Conservation (phyloP, 2,888 invertebrate genomes). For the Diarsia mendica region DNA sequence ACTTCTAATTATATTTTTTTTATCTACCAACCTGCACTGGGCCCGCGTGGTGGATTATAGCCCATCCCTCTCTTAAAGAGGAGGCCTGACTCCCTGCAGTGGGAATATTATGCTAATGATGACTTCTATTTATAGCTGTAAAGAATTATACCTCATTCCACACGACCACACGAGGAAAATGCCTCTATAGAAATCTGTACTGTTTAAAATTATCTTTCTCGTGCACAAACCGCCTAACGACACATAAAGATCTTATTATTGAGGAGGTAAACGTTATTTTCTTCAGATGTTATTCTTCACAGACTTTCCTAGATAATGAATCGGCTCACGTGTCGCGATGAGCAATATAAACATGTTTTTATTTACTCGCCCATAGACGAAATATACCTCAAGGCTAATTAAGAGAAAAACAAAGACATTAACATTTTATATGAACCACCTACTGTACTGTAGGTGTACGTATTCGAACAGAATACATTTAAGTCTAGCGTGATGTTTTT, state of each 20-base stretch:
- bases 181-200: neutral
- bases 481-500: neutral
- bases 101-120: no score
- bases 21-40: no score
- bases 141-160: neutral
- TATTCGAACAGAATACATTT: neutral
- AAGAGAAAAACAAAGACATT: conserved; percentile 12
- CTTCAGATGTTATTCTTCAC: neutral
- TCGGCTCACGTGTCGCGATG: conserved; percentile 11
- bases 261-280: conserved; percentile 21
- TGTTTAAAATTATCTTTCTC: neutral
- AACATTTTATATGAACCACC: neutral
- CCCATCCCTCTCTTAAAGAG: no score
- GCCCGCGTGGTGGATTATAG: no score
- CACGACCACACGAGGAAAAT: neutral
- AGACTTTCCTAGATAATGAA: neutral
- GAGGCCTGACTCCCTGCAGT: no score
- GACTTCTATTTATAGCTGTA: no score
- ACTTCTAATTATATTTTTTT: no score
- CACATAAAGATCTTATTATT: neutral
- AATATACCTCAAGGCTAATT: conserved; percentile 5
- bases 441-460: neutral
- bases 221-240: neutral
- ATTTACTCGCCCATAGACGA: conserved; percentile 8
- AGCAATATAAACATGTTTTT: conserved; percentile 19